Conservation (phyloP, 2,797 vertebrate genomes). For the Melanotaenia nigrans region DNA sequence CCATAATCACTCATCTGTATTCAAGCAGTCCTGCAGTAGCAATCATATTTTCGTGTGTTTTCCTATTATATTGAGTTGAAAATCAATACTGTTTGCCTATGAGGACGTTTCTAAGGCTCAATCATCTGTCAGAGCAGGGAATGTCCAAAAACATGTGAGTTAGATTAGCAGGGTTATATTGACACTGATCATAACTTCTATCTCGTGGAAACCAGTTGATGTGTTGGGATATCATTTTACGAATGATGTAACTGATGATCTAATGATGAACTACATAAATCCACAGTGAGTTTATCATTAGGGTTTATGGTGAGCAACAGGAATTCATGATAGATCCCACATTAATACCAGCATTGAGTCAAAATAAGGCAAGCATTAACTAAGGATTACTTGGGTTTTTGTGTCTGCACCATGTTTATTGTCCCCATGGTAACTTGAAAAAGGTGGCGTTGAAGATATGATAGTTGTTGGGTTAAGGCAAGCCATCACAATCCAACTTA, state of each 20-base stretch:
- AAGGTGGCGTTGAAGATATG: not conserved
- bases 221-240: too few species aligned
- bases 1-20: not conserved
- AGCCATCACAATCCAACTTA: not conserved
- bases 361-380: not conserved
- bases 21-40: not conserved
- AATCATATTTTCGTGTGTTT: not conserved
- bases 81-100: not conserved
- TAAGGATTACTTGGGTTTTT: constrained; percentile 1
- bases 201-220: too few species aligned
- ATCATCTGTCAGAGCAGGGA: not conserved
- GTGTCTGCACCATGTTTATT: not conserved
- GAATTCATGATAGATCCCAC: not conserved
- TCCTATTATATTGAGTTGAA: not conserved
- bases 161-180: not conserved
- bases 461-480: not conserved
- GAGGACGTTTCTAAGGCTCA: not conserved
- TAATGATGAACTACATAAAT: not conserved
- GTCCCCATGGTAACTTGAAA: not conserved
- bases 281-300: not conserved
- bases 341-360: not conserved
- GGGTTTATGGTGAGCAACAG: not conserved
- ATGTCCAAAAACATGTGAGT: not conserved
- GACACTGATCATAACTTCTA: not conserved
- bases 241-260: not conserved